These are phyloP conservation scores for Indri indri DNA, from an alignment of 2,113 vertebrate genomes.

Conservation along the genomic window DNA sequence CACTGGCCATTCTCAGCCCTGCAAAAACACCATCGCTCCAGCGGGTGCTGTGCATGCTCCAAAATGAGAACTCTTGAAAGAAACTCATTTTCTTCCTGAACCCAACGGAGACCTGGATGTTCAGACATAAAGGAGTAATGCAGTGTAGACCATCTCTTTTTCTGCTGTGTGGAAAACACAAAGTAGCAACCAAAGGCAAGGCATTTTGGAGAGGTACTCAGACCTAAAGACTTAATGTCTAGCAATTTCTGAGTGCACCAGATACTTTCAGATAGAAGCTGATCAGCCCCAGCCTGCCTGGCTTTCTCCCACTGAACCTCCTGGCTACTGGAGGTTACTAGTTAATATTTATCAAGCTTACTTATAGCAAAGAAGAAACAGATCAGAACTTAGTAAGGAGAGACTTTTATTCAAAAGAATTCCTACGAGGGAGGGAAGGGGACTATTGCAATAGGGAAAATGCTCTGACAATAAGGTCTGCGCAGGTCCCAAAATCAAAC, in stretches of 20 bases:
- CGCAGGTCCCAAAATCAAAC: not conserved
- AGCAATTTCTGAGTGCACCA: not conserved
- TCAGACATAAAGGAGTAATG: not conserved
- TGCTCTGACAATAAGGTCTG: not conserved
- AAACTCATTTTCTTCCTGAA: not conserved
- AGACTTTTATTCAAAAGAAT: not conserved
- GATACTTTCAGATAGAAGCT: not conserved
- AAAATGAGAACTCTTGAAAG: not conserved
- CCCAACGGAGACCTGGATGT: not conserved
- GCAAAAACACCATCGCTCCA: not conserved
- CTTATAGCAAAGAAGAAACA: not conserved
- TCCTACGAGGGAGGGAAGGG: not conserved
- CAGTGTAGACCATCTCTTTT: not conserved
- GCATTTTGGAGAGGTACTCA: not conserved
- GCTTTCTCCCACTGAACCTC: not conserved
- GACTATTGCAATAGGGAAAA: not conserved
- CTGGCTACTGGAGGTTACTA: no score
- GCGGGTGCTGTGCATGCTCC: rapidly evolving
- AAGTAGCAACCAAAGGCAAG: not conserved
- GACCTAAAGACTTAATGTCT: not conserved
- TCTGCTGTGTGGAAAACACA: not conserved
- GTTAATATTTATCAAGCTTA: not conserved
- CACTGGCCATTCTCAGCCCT: not conserved
- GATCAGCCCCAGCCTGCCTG: not conserved
- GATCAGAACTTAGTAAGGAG: not conserved